Evolutionary conservation across 1,140 invertebrate species (phyloP).

Genomic region (Drosophila asahinai): DNA sequence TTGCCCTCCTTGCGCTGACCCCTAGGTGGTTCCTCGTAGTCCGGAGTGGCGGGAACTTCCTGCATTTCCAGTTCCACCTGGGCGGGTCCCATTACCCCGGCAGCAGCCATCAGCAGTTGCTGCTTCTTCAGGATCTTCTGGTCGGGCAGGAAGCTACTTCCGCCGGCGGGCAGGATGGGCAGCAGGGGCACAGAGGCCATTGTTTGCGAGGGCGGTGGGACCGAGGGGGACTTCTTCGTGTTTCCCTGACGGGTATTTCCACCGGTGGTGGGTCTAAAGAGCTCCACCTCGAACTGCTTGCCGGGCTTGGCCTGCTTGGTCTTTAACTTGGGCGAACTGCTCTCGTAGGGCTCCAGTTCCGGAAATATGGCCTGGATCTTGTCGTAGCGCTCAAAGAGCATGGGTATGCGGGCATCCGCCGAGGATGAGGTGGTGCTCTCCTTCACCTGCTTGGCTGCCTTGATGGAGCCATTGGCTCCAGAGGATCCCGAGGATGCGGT

Average conservation of each 20-base stretch:
- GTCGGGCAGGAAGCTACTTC: conserved; percentile 77
- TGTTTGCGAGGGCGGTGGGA: conserved; percentile 58
- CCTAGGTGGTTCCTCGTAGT: conserved; percentile 10
- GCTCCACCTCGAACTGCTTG: conserved; percentile 72
- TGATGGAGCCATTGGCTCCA: conserved; percentile 78
- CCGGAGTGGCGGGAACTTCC: conserved; percentile 16
- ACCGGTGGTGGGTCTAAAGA: conserved; percentile 56
- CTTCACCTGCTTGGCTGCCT: conserved; percentile 87
- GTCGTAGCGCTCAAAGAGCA: conserved; percentile 90
- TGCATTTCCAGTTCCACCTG: conserved; percentile 21
- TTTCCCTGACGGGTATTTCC: conserved; percentile 66
- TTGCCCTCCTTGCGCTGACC: conserved; percentile 37
- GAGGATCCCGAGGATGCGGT: neutral
- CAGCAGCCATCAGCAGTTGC: conserved; percentile 72
- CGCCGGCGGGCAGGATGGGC: conserved; percentile 49
- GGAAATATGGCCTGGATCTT: conserved; percentile 92
- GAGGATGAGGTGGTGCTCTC: conserved; percentile 67
- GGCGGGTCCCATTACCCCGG: conserved; percentile 61
- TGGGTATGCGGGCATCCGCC: conserved; percentile 87
- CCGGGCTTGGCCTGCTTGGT: conserved; percentile 57
- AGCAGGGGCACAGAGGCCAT: conserved; percentile 12
- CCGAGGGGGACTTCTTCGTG: conserved; percentile 78
- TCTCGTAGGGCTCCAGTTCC: conserved; percentile 87
- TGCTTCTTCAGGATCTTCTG: conserved; percentile 80
- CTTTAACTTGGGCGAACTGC: conserved; percentile 35